phyloP scores from a whole-genome alignment of 1,140 invertebrate species.

The Pogonomyrmex californicus region DNA sequence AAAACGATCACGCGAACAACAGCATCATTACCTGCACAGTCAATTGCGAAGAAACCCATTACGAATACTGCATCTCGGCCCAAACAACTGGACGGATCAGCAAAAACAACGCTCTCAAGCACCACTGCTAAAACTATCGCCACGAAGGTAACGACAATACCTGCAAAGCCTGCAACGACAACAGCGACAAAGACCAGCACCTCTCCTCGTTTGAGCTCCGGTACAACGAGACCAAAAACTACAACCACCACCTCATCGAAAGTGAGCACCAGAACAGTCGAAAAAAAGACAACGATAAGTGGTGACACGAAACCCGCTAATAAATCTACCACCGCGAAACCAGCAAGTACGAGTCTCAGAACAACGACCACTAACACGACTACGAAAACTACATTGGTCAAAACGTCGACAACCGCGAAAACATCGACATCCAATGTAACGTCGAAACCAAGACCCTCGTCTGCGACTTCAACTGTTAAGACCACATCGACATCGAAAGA shows the following conservation, averaged over 20 bases:
- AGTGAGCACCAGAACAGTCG: constrained; percentile 51
- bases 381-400: constrained; percentile 70
- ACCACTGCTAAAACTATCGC: constrained; percentile 68
- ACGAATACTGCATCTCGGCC: constrained; percentile 65
- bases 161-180: constrained; percentile 58
- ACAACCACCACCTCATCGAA: constrained; percentile 33
- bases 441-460: constrained; percentile 68
- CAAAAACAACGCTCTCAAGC: constrained; percentile 66
- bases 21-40: constrained; percentile 76
- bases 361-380: constrained; percentile 24
- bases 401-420: constrained; percentile 64
- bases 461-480: constrained; percentile 57
- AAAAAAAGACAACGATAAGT: constrained; percentile 87
- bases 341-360: constrained; percentile 56
- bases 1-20: constrained; percentile 78
- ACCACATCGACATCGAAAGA: constrained; percentile 26
- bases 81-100: constrained; percentile 59
- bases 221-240: constrained; percentile 79
- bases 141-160: constrained; percentile 71
- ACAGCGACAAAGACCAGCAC: constrained; percentile 51
- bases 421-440: constrained; percentile 39
- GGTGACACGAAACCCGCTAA: constrained; percentile 86
- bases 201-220: constrained; percentile 49
- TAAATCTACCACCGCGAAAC: constrained; percentile 67
- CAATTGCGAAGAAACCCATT: constrained; percentile 74